Base-by-base conservation (phyloP, 2,113 vertebrate genomes). In the Chaenogobius annularis region DNA sequence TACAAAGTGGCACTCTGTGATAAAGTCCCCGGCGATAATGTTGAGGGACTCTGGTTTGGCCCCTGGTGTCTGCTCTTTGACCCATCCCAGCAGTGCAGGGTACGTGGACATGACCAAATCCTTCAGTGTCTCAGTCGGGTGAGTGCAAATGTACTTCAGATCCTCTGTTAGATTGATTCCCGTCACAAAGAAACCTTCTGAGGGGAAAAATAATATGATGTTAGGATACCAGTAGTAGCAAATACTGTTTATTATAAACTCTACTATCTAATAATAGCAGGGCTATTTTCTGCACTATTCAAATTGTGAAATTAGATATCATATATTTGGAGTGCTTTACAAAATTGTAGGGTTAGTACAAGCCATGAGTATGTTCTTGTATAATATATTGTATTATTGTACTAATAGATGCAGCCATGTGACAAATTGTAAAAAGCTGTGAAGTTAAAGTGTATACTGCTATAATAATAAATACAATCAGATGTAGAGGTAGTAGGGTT, bases 81-180 rank as follows among this genome's bases (percentile, higher is more conserved):
- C 87, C 94, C 94, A 94, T 58, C 78, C 11, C 3, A 93, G 88
- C 86, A 94, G 83, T 0, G 44, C 68, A 0, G 93, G 92, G 8
- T 93, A 91, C 3, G 92, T 92, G 62, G 92, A 86, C 89, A 89
- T 90, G 69, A 93, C 93, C 90, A 94, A 20, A 87, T 93, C 93
- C 82, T 93, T 94, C 81, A 94, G 88, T 4, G 93, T 93, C 80
- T 93, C 90, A 1, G 88, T 91, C 0, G 91, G 93, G 70, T 94
- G 92, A 0, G 92, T 93, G 74, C 90, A 92, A 86, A 94, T 93
- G 81, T 94, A 94, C 37, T 92, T 93, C 68, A 93, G 74, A 79
- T 94, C 92, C 83, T 90, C 94, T 0, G 94, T 94, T 76, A 94
- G 85, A 68, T 94, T 94, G 17, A 94, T 93, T 1, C 94, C 94